Evolutionary conservation across 2,888 invertebrate species (phyloP), one percentile per base, ranked within the genome.

Genomic region (Embidobia sp.): DNA sequence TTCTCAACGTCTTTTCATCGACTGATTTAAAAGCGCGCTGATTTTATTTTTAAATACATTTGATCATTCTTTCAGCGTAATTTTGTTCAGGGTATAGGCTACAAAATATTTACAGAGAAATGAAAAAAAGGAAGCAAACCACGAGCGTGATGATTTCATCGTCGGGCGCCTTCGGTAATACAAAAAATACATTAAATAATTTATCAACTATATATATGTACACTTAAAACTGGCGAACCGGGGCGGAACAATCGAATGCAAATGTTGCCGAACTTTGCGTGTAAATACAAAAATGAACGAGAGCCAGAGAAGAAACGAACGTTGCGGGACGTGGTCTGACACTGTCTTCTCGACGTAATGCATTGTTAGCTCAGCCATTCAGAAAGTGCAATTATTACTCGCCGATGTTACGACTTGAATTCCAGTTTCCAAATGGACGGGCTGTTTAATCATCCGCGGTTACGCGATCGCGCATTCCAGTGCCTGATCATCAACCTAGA

Each of bases 191-290:
- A 22, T 37, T 67, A 48, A 67, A 37, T 59, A 40, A 59, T 59
- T 59, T 42, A 69, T 31, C 49, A 49, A 49, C 42, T 69, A 49
- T 69, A 69, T 69, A n/a, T n/a, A n/a, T n/a, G n/a, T n/a, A n/a
- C n/a, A n/a, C n/a, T 19, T 69, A 69, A 57, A 69, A 33, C 40
- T 19, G 37, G 13, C 26, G 8, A 48, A n/a, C 29, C n/a, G n/a
- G n/a, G n/a, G n/a, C n/a, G n/a, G n/a, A n/a, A n/a, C n/a, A n/a
- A n/a, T n/a, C n/a, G n/a, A n/a, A n/a, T n/a, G n/a, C n/a, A n/a
- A n/a, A n/a, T n/a, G n/a, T n/a, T n/a, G n/a, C n/a, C n/a, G n/a
- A n/a, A 29, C 8, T 29, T 29, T 8, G 29, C 2, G 18, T 18
- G 7, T 8, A 29, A 29, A 7, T 3, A 5, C 2, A 2, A 27